phyloP scores from a whole-genome alignment of 2,888 invertebrate species.

The Bursaphelenchus okinawaensis region DNA sequence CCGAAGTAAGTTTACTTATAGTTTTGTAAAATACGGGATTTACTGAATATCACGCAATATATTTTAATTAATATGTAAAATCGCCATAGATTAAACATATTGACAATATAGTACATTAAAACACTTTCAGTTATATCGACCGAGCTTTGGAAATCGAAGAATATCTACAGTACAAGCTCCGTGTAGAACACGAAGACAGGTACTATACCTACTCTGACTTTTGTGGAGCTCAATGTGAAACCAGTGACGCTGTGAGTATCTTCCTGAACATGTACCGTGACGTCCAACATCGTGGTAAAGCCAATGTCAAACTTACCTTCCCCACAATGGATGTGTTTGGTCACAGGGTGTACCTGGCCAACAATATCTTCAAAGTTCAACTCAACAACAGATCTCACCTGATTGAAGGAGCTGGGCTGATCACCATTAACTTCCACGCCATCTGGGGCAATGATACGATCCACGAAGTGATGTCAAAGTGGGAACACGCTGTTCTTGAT shows the following conservation, averaged over 20 bases:
- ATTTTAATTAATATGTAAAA: no score
- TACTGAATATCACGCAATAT: no score
- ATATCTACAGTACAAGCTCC: slow-evolving; percentile 49
- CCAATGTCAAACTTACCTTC: slow-evolving; percentile 53
- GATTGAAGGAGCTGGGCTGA: slow-evolving; percentile 43
- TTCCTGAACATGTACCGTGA: slow-evolving; percentile 55
- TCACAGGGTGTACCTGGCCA: slow-evolving; percentile 54
- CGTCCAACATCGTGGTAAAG: slow-evolving; percentile 40
- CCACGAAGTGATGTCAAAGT: slow-evolving; percentile 49
- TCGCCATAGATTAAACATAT: no score
- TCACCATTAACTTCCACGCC: slow-evolving; percentile 57
- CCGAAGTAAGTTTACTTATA: slow-evolving; percentile 48
- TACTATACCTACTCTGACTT: slow-evolving; percentile 53
- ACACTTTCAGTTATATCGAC: slow-evolving; percentile 48
- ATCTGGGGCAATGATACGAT: slow-evolving; percentile 48
- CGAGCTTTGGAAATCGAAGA: slow-evolving; percentile 54
- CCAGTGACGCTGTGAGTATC: slow-evolving; percentile 53
- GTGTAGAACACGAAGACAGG: slow-evolving; percentile 37
- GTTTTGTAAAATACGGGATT: not conserved
- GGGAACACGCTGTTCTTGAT: slow-evolving; percentile 53
- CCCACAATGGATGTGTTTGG: slow-evolving; percentile 57
- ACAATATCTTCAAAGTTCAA: slow-evolving; percentile 54
- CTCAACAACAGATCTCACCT: slow-evolving; percentile 51
- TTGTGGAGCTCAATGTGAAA: slow-evolving; percentile 57
- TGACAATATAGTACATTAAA: no score